Percentiles rank a stretch among this genome's conserved stretches.
These are phyloP conservation scores for Diphyllodes magnificus DNA, from an alignment of 2,113 vertebrate genomes.

Conservation along the genomic window DNA sequence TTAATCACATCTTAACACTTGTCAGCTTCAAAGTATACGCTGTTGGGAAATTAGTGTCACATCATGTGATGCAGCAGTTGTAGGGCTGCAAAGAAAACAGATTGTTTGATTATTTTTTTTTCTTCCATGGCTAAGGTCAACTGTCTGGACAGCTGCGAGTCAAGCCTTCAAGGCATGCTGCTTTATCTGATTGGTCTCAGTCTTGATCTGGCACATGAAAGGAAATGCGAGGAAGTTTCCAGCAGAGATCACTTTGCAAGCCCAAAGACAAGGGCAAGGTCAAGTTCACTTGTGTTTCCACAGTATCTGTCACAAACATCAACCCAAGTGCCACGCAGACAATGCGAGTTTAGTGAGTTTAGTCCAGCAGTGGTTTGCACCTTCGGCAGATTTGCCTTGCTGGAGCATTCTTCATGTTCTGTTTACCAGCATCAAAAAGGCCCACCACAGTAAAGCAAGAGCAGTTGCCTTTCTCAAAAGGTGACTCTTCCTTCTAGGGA, in stretches of 20 bases:
- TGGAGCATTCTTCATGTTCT: neutral
- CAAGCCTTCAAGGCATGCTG: neutral
- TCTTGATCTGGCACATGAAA: constrained; percentile 48
- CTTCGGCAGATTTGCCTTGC: neutral
- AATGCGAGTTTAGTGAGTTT: neutral
- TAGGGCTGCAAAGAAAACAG: neutral
- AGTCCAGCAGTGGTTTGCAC: neutral
- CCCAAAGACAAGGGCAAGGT: constrained; percentile 42
- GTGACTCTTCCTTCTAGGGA: neutral
- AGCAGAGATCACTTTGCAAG: constrained; percentile 39
- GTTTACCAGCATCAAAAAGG: neutral
- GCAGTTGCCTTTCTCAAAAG: neutral
- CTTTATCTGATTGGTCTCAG: constrained; percentile 49
- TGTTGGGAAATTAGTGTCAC: neutral
- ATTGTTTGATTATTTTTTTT: neutral
- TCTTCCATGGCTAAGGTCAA: neutral
- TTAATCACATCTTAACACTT: neutral
- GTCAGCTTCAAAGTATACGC: neutral
- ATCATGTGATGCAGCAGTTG: neutral
- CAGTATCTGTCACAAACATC: neutral
- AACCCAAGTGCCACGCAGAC: neutral
- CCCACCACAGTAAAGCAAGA: neutral
- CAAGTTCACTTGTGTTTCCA: constrained; percentile 22
- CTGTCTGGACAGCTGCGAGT: constrained; percentile 35
- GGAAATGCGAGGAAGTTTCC: constrained; percentile 24